Base-by-base conservation (phyloP, 1,140 invertebrate genomes). In the Coelopa frigida region DNA sequence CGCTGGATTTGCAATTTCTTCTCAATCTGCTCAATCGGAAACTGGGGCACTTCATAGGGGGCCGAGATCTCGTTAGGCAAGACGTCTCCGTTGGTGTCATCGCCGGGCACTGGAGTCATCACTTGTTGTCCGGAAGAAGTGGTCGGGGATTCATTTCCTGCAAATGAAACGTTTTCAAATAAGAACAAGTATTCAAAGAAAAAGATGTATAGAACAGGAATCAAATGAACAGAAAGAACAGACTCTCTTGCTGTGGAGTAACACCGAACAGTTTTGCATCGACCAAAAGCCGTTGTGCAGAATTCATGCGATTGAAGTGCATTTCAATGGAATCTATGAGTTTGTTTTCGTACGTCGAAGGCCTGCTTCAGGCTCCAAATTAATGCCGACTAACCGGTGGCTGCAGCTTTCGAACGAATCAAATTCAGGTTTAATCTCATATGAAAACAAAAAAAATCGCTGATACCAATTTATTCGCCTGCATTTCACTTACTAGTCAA, bases 21-120 rank as follows among this genome's bases (percentile, higher is more conserved):
- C 72, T 97, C 92, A 44, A 91, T 90, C 62, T 95, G 89, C 68
- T 97, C 93, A 57, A 98, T 98, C 1, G 94, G 94, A 71, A 95
- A 97, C 70, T 95, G 89, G 0, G 92, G 90, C 12, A 96, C 87
- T 73, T 96, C 92, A 66, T 94, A 97, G 0, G 92, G 89, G 7
- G 90, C 89, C 12, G 89, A 93, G 51, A 94, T 84, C 72, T 94
- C 89, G 70, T 94, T 94, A 24, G 85, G 81, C 1, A 87, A 39
- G 2, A 61, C 48, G 42, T 64, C 60, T 36, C 49, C 46, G 43
- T 56, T 55, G 12, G 31, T 46, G n/a, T 65, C 63, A 29, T 53
- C 18, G 49, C 61, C 14, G 14, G 32, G 22, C n/a, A 35, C 45
- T 6, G 45, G 44, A 22, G 48, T 45, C 44, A 35, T 46, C 0